Base-by-base conservation (phyloP, 2,888 invertebrate genomes). In the Dryococelus australis region DNA sequence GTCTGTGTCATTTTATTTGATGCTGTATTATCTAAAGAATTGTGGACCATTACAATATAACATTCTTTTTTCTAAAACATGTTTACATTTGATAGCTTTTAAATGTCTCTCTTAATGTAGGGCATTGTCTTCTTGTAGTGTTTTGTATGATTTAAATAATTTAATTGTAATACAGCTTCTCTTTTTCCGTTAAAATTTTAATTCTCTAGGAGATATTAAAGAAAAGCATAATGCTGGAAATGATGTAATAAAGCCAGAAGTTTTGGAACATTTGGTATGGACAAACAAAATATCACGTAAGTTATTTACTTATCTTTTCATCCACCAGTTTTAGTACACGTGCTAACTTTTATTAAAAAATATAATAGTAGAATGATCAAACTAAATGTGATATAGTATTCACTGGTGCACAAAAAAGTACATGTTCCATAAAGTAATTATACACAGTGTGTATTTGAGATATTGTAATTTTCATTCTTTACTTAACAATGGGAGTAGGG, bases 221-320 rank as follows among this genome's bases (percentile, higher is more conserved):
- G 65, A 65, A 24, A 65, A 65, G 16, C 65, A 65, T 65, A 16
- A 65, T 65, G 65, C 65, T 65, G 65, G 65, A n/a, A 65, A 65
- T 65, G 65, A 65, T 65, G 65, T 65, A n/a, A 65, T 65, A 65
- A 65, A 65, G n/a, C 65, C 65, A 65, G 65, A 65, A 65, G 65
- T 65, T 16, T 65, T 65, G 65, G 65, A 65, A 65, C 65, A 65
- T n/a, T 65, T 65, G 65, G n/a, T 65, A n/a, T 65, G 65, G 65
- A 65, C 65, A n/a, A 10, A 65, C n/a, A 65, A 65, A 65, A 65
- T 65, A 65, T 65, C 65, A 65, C 20, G 65, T 65, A 65, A 65
- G 65, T 65, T 65, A n/a, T 65, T 65, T 65, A 16, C 12, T 1
- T n/a, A 8, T n/a, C n/a, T 65, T 65, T 65, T n/a, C 65, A 65